These are phyloP conservation scores for Sarcophaga bullata DNA, from an alignment of 1,140 invertebrate species.

Conservation along the genomic window DNA sequence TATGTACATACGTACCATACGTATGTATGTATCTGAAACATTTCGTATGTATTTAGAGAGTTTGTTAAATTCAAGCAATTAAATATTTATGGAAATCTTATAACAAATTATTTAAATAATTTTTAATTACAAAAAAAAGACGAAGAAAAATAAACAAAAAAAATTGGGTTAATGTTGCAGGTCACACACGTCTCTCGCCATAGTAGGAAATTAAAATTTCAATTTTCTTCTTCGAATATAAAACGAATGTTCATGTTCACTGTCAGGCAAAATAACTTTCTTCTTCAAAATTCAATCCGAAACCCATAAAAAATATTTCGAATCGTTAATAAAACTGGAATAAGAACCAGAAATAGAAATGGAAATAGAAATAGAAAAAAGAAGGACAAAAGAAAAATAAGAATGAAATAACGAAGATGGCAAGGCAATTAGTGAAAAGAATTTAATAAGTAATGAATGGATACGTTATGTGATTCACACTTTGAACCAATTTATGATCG, in stretches of 20 bases:
- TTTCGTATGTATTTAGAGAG: too few relatives aligned
- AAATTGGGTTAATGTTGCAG: conserved; percentile 10
- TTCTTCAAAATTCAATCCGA: neutral
- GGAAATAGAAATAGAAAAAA: neutral
- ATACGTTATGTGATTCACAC: too few relatives aligned
- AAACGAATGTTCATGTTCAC: conserved; percentile 9
- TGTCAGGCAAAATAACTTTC: neutral
- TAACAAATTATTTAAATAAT: neutral
- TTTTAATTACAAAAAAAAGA: neutral
- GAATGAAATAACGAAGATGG: too few relatives aligned
- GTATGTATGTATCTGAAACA: too few relatives aligned
- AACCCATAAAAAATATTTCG: neutral
- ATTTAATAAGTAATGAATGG: too few relatives aligned
- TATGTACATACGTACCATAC: neutral
- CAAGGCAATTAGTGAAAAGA: too few relatives aligned
- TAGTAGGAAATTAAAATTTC: neutral
- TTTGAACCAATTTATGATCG: too few relatives aligned
- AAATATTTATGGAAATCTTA: neutral
- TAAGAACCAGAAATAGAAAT: neutral
- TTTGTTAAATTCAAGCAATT: neutral
- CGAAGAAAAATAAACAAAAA: neutral
- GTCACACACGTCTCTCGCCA: neutral
- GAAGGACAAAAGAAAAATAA: neutral
- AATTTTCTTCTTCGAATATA: neutral
- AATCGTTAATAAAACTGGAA: conserved; percentile 1